A percentile compares a stretch with the other conserved stretches of the same genome.
phyloP scores from a whole-genome alignment of 2,888 invertebrate genomes.

The Merodon equestris region DNA sequence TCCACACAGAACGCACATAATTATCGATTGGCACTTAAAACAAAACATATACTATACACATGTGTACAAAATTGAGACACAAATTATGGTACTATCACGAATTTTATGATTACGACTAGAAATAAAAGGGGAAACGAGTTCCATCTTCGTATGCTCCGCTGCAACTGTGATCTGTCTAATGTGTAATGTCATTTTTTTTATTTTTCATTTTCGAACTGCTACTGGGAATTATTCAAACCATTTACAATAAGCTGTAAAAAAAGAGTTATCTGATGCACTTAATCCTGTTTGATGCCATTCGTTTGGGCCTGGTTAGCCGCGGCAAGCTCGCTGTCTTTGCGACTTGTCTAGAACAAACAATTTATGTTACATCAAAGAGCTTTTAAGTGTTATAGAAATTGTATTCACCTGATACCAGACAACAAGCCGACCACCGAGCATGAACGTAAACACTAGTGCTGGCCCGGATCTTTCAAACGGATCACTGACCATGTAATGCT shows the following conservation, averaged over 20 bases:
- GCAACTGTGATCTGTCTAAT: conserved; percentile 30
- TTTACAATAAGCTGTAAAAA: conserved; percentile 20
- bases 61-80: conserved; percentile 35
- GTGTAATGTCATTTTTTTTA: conserved; percentile 46
- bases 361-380: conserved; percentile 4
- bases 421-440: conserved; percentile 92
- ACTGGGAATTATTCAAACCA: conserved; percentile 30
- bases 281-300: conserved; percentile 83
- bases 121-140: conserved; percentile 44
- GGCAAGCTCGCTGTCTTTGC: conserved; percentile 80
- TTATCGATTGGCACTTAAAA: conserved; percentile 67
- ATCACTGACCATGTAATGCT: conserved; percentile 94
- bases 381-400: no score
- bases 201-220: conserved; percentile 44
- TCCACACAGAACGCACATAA: conserved; percentile 39
- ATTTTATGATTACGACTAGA: conserved; percentile 64
- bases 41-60: conserved; percentile 43
- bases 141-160: conserved; percentile 44
- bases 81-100: conserved; percentile 66
- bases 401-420: conserved; percentile 83
- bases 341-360: conserved; percentile 80
- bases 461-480: conserved; percentile 95
- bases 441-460: conserved; percentile 94
- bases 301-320: conserved; percentile 80
- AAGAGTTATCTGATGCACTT: conserved; percentile 70